Evolutionary conservation across 2,888 invertebrate genomes (phyloP).

Genomic region (Watsonalla binaria): DNA sequence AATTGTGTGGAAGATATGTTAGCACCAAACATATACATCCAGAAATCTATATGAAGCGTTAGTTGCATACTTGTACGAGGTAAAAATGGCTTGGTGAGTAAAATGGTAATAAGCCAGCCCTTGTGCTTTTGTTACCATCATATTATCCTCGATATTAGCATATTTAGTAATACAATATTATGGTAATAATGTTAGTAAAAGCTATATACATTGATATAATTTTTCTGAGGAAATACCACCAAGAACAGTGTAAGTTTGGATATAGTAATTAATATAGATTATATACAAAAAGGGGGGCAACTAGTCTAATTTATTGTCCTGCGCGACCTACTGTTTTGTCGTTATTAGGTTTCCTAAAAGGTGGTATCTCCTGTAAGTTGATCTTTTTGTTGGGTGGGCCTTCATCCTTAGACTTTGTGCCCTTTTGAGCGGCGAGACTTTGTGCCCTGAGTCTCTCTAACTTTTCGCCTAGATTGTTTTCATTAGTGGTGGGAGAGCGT

Average conservation of each 20-base stretch:
- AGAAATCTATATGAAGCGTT: conserved; percentile 24
- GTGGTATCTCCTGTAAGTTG: conserved; percentile 77
- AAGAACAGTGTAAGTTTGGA: conserved; percentile 10
- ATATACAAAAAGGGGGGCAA: conserved; percentile 7
- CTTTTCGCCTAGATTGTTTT: conserved; percentile 54
- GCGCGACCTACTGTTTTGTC: conserved; percentile 41
- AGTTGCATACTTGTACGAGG: conserved; percentile 25
- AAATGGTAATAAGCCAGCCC: conserved; percentile 7
- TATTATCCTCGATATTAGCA: conserved; percentile 39
- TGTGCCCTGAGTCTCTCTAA: conserved; percentile 64
- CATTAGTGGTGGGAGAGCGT: conserved; percentile 68
- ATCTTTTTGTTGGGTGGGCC: conserved; percentile 76
- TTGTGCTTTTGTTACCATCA: conserved; percentile 23
- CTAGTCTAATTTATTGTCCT: conserved; percentile 24
- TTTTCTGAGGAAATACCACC: conserved; percentile 48
- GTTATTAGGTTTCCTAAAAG: conserved; percentile 56
- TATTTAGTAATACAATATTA: conserved; percentile 30
- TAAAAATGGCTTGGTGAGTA: conserved; percentile 27
- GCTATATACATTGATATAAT: conserved; percentile 22
- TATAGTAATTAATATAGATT: conserved; percentile 10
- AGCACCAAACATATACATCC: conserved; percentile 35
- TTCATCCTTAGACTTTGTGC: conserved; percentile 72
- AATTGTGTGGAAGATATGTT: conserved; percentile 31
- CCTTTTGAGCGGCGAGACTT: conserved; percentile 59
- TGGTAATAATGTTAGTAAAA: conserved; percentile 25